A percentile compares a stretch with the other conserved stretches of the same genome.
Evolutionary conservation across 2,888 invertebrate genomes (phyloP).

Genomic region (Zele albiditarsus): DNA sequence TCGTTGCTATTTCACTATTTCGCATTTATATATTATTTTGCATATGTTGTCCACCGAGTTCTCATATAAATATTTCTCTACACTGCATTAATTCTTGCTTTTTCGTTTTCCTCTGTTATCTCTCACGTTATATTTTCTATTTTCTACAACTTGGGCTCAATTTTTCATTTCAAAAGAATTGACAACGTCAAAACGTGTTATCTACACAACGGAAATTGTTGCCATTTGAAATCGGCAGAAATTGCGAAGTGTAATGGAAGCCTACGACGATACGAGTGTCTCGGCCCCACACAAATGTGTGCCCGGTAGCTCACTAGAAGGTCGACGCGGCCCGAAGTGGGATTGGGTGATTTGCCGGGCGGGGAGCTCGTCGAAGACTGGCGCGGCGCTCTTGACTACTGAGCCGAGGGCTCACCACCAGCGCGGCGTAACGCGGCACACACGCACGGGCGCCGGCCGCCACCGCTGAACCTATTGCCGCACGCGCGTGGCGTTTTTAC

Average conservation of each 20-base stretch:
- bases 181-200: background rate
- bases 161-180: background rate
- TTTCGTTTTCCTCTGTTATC: background rate
- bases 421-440: conserved; percentile 58
- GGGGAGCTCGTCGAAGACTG: conserved; percentile 66
- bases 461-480: conserved; percentile 46
- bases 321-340: conserved; percentile 48
- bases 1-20: conserved; percentile 19
- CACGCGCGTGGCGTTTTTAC: conserved; percentile 47
- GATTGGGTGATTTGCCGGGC: conserved; percentile 59
- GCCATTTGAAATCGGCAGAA: background rate
- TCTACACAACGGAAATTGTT: background rate
- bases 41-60: background rate
- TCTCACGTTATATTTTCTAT: background rate
- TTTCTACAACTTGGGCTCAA: background rate
- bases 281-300: conserved; percentile 17
- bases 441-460: conserved; percentile 50
- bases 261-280: conserved; percentile 19
- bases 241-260: background rate
- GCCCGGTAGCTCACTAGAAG: conserved; percentile 41
- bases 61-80: background rate
- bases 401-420: conserved; percentile 56
- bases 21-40: background rate
- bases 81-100: background rate
- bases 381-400: conserved; percentile 60